Evolutionary conservation across 2,888 invertebrate genomes (phyloP).

Genomic region (Taenaris catops): DNA sequence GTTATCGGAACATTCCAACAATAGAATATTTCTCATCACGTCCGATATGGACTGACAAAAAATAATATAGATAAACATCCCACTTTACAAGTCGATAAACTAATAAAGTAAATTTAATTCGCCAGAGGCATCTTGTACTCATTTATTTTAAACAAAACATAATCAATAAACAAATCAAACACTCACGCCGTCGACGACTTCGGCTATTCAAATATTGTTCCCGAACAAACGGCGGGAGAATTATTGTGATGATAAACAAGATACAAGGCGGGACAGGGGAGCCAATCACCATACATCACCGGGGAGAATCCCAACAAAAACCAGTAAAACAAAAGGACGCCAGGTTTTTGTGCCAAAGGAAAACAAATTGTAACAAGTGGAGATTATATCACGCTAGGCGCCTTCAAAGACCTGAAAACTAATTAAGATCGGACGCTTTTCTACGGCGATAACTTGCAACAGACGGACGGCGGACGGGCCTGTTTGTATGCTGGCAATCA

Average conservation of each 20-base stretch:
- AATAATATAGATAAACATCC: slow-evolving; percentile 40
- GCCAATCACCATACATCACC: slow-evolving; percentile 79
- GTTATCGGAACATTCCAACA: slow-evolving; percentile 59
- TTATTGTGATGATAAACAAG: slow-evolving; percentile 75
- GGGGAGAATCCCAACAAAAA: slow-evolving; percentile 66
- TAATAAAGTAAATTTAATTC: slow-evolving; percentile 60
- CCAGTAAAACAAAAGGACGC: slow-evolving; percentile 63
- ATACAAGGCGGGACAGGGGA: slow-evolving; percentile 68
- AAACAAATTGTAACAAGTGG: slow-evolving; percentile 77
- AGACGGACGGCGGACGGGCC: slow-evolving; percentile 49
- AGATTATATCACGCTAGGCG: slow-evolving; percentile 74
- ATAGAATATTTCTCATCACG: slow-evolving; percentile 57
- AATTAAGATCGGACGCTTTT: slow-evolving; percentile 78
- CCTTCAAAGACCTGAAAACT: slow-evolving; percentile 77
- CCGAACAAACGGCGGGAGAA: slow-evolving; percentile 56
- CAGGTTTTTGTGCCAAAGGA: slow-evolving; percentile 64
- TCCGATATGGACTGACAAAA: slow-evolving; percentile 46
- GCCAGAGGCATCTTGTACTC: slow-evolving; percentile 53
- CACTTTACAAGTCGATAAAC: slow-evolving; percentile 38
- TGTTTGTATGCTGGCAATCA: slow-evolving; percentile 73
- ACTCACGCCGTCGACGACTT: slow-evolving; percentile 41
- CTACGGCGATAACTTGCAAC: slow-evolving; percentile 70
- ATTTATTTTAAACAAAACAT: slow-evolving; percentile 59
- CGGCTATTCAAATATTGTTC: slow-evolving; percentile 64
- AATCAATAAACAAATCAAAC: slow-evolving; percentile 65